A percentile compares a stretch with the other conserved stretches of the same genome.
These are phyloP conservation scores for Zaprionus kolodkinae DNA, from an alignment of 1,140 invertebrate species.

Conservation along the genomic window DNA sequence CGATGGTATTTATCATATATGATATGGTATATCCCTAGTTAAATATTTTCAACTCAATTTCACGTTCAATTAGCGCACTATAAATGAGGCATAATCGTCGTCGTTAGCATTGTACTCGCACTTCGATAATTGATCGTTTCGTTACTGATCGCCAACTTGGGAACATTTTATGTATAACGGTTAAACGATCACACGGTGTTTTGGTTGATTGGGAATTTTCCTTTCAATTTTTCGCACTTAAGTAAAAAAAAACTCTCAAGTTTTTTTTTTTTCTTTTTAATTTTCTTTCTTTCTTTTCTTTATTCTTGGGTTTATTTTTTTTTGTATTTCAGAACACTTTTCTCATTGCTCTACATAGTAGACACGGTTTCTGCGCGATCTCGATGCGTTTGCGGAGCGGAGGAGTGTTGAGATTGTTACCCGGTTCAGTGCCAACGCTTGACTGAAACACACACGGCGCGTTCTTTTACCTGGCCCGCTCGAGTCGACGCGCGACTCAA, in stretches of 20 bases:
- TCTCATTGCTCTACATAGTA: conserved; percentile 40
- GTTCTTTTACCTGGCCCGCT: conserved; percentile 70
- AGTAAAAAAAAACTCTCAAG: not conserved
- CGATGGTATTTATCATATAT: conserved; percentile 11
- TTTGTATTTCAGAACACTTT: not conserved
- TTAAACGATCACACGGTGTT: conserved; percentile 26
- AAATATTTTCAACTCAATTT: conserved; percentile 54
- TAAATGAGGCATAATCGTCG: conserved; percentile 77
- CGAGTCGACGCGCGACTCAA: conserved; percentile 44
- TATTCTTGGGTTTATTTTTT: conserved; percentile 1
- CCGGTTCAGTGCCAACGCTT: conserved; percentile 82
- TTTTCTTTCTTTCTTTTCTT: conserved; percentile 8
- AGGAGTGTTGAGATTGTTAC: conserved; percentile 82
- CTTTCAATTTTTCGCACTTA: conserved; percentile 20
- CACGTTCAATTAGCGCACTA: conserved; percentile 83
- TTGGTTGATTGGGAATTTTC: conserved; percentile 16
- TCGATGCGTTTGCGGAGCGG: conserved; percentile 51
- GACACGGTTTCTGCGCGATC: conserved; percentile 9
- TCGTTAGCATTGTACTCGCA: conserved; percentile 65
- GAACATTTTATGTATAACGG: conserved; percentile 33
- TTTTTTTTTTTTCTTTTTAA: conserved; percentile 11
- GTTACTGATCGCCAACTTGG: conserved; percentile 30
- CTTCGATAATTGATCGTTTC: conserved; percentile 47
- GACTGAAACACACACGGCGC: conserved; percentile 81
- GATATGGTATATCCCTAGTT: not conserved